phyloP scores from a whole-genome alignment of 1,140 invertebrate species.

The Xylocopa sonorina region DNA sequence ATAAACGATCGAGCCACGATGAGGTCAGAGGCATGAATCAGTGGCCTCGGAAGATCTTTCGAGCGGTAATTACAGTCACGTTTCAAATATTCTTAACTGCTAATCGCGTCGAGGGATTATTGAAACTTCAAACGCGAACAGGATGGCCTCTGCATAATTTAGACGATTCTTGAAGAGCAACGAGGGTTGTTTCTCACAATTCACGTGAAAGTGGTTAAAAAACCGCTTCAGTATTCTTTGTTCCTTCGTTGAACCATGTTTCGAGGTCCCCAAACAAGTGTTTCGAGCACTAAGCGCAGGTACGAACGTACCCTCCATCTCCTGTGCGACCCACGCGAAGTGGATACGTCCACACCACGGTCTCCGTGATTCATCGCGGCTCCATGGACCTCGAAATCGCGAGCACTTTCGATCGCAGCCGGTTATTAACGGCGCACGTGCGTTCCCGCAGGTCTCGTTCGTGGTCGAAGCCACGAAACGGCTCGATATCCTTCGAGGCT shows the following conservation, averaged over 20 bases:
- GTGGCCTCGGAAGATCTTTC: background rate
- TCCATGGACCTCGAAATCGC: constrained; percentile 6
- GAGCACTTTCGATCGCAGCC: background rate
- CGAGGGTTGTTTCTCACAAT: too few species aligned
- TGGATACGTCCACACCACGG: background rate
- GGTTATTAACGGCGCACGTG: background rate
- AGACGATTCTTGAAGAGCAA: too few species aligned
- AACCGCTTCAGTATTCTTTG: too few species aligned
- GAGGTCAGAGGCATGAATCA: constrained; percentile 26
- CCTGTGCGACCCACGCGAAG: background rate
- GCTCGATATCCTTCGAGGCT: background rate
- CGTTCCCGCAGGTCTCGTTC: background rate
- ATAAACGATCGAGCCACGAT: constrained; percentile 9
- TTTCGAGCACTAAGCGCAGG: background rate
- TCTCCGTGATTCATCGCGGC: constrained; percentile 5
- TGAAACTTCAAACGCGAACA: too few species aligned
- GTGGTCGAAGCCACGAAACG: background rate
- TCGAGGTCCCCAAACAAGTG: background rate
- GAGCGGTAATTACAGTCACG: background rate
- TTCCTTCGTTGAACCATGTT: too few species aligned
- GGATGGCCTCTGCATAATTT: too few species aligned
- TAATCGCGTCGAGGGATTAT: background rate
- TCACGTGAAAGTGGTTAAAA: too few species aligned
- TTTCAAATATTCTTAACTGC: background rate
- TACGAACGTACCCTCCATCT: background rate